Base-by-base conservation (phyloP, 2,113 vertebrate genomes). In the Bothrops jararaca region DNA sequence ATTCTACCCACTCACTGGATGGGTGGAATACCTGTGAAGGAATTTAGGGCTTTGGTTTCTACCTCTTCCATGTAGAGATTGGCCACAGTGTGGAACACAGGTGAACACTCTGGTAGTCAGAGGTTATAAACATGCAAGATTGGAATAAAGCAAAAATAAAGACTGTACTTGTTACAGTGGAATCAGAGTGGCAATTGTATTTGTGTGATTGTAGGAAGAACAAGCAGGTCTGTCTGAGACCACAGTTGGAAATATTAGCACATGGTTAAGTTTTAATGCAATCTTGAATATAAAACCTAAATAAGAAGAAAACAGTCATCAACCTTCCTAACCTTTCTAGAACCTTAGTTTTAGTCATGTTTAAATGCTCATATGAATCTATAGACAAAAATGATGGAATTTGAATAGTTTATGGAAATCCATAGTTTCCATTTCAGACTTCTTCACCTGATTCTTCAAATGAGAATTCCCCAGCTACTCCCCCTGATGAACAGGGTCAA, bases 391-490 rank as follows among this genome's bases (percentile, higher is more conserved):
- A 52, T 26, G 26, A 29, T 29, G 29, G n/a, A 11, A 42, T 80
- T 57, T 92, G 42, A 90, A 34, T 34, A 56, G 24, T 90, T 90
- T 45, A 86, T 50, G 13, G 52, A 90, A 86, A 15, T 93, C 39
- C 18, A 48, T 89, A 1, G 96, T 93, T 91, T 96, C 60, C 80
- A 94, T 96, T 97, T 86, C 95, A 99, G 99, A 99, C 98, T 89
- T 99, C 99, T 92, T 99, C 99, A 93, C 99, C 99, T 95, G 99
- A 99, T 98, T 99, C 99, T 96, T 99, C 99, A 93, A 99, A 99
- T 97, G 99, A 99, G 98, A 99, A 99, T 97, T 99, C 99, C 96
- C 99, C 99, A 94, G 98, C 99, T 97, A 99, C 99, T 97, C 99
- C 99, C 53, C 98, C 99, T 94, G 99, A 99, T 93, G 99, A 99